These are phyloP conservation scores for Momotus momota DNA, from an alignment of 2,797 vertebrate species.

Conservation along the genomic window DNA sequence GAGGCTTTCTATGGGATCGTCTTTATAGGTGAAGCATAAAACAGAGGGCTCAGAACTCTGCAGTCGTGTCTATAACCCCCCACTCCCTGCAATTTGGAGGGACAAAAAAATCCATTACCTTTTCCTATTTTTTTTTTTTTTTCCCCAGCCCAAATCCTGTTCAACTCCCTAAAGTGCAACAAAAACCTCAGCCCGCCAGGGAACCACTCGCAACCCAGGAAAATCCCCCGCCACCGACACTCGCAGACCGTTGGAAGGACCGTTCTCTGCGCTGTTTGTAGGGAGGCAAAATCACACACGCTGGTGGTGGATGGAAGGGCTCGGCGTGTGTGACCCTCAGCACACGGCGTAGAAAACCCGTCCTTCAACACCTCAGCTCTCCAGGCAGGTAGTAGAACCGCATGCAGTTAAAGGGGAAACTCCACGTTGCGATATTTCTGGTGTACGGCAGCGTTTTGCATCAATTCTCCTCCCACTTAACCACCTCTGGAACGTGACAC, in stretches of 20 bases:
- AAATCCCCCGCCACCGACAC: background rate
- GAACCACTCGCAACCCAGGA: constrained; percentile 41
- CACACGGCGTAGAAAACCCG: background rate
- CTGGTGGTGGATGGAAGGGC: background rate
- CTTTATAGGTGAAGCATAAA: rapidly evolving
- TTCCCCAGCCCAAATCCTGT: rapidly evolving
- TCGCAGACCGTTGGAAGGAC: background rate
- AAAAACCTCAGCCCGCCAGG: rapidly evolving
- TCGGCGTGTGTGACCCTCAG: background rate
- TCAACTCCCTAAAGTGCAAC: background rate
- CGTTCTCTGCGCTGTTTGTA: background rate
- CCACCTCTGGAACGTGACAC: background rate
- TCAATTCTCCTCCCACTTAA: background rate
- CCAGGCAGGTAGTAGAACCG: background rate
- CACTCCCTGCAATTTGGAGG: background rate
- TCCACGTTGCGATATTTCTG: constrained; percentile 24
- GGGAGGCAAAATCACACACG: background rate
- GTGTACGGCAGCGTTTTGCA: background rate
- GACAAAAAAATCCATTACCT: background rate
- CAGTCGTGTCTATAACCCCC: rapidly evolving
- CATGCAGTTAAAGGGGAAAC: constrained; percentile 67
- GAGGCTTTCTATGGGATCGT: background rate
- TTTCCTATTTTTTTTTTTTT: background rate
- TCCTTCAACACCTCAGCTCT: background rate
- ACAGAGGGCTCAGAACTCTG: background rate